Evolutionary conservation across 2,113 vertebrate species (phyloP).

Genomic region (Chaetorhynchus papuensis): DNA sequence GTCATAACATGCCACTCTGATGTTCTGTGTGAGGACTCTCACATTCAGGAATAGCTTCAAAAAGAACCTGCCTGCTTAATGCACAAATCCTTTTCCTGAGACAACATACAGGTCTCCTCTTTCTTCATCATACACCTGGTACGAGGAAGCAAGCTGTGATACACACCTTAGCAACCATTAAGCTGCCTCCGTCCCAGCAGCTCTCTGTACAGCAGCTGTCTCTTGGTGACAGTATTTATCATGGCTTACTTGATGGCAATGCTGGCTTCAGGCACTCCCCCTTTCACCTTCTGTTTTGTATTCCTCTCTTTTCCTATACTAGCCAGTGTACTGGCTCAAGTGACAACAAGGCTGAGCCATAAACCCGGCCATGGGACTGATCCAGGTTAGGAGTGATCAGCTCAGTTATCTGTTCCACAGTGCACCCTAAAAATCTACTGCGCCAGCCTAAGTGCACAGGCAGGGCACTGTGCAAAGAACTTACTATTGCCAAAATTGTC

Average conservation of each 20-base stretch:
- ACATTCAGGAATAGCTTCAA: neutral
- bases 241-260: neutral
- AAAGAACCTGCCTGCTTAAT: neutral
- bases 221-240: neutral
- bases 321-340: neutral
- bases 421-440: neutral
- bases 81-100: neutral
- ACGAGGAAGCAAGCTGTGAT: neutral
- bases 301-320: neutral
- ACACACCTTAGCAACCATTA: neutral
- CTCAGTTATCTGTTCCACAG: neutral
- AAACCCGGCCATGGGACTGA: neutral
- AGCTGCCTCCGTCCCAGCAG: neutral
- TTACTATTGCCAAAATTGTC: neutral
- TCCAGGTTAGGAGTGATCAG: neutral
- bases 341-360: neutral
- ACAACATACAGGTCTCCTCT: neutral
- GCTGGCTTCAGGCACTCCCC: neutral
- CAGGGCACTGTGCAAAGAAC: neutral
- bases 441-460: neutral
- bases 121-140: neutral
- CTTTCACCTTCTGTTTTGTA: neutral
- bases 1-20: neutral
- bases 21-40: neutral
- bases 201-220: neutral